Evolutionary conservation across 1,140 invertebrate genomes (phyloP).

Genomic region (Drosophila persimilis): DNA sequence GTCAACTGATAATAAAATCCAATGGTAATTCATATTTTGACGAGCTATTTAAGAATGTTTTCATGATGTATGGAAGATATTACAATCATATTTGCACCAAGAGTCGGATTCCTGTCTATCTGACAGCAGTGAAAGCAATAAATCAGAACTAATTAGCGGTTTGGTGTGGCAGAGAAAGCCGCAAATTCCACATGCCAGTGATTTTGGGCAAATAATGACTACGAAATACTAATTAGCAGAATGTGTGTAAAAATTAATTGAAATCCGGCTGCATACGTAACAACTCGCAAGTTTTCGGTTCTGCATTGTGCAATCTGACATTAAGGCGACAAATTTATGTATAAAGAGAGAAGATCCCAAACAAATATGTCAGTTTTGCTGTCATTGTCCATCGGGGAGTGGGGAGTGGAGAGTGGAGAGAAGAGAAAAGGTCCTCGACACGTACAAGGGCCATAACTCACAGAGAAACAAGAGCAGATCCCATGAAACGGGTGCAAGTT

Average conservation of each 20-base stretch:
- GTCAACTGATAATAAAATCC: no score
- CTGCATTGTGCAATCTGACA: slow-evolving; percentile 39
- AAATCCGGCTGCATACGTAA: slow-evolving; percentile 27
- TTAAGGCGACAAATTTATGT: slow-evolving; percentile 25
- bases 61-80: no score
- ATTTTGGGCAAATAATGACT: slow-evolving; percentile 31
- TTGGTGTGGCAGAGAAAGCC: slow-evolving; percentile 15
- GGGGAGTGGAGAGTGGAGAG: neutral
- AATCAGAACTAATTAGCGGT: slow-evolving; percentile 54
- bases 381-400: slow-evolving; percentile 26
- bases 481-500: slow-evolving; percentile 61
- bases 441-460: slow-evolving; percentile 56
- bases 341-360: neutral
- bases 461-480: slow-evolving; percentile 43
- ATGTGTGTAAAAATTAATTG: slow-evolving; percentile 59
- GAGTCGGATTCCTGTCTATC: neutral
- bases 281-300: slow-evolving; percentile 35
- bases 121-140: slow-evolving; percentile 25
- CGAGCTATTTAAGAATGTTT: no score
- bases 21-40: no score
- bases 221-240: slow-evolving; percentile 57
- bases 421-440: slow-evolving; percentile 37
- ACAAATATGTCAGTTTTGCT: slow-evolving; percentile 49
- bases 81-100: neutral
- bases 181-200: slow-evolving; percentile 18